These are phyloP conservation scores for Pocota personata DNA, from an alignment of 2,888 invertebrate genomes.

Conservation along the genomic window DNA sequence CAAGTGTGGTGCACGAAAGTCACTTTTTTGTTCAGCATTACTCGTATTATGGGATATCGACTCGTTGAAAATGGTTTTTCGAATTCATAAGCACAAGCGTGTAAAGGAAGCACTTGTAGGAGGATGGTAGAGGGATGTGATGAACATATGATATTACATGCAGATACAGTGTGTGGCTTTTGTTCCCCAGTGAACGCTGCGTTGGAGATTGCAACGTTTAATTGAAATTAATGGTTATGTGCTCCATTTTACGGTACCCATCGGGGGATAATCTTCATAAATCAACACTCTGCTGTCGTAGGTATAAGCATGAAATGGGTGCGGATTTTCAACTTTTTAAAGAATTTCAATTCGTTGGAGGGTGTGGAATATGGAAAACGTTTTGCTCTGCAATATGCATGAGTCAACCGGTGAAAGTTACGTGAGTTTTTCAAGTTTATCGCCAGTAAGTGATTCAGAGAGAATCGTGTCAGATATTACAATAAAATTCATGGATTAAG, in stretches of 20 bases:
- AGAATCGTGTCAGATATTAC: no score
- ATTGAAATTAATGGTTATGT: conserved; percentile 70
- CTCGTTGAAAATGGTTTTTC: conserved; percentile 16
- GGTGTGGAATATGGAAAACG: background rate
- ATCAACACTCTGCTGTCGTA: conserved; percentile 39
- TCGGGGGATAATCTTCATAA: conserved; percentile 52
- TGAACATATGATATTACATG: conserved; percentile 38
- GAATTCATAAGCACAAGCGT: conserved; percentile 37
- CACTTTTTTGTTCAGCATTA: conserved; percentile 12
- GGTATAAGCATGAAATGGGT: background rate
- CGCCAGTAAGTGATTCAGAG: no score
- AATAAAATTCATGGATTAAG: no score
- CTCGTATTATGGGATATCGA: conserved; percentile 40
- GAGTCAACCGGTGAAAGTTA: no score
- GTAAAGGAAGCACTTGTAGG: background rate
- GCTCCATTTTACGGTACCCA: conserved; percentile 24
- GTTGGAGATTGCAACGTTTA: conserved; percentile 54
- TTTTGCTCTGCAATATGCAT: no score
- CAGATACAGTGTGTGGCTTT: conserved; percentile 36
- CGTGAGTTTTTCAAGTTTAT: no score
- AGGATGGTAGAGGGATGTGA: background rate
- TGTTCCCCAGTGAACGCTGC: conserved; percentile 7
- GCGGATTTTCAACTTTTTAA: background rate
- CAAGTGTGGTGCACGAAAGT: background rate
- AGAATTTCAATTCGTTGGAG: background rate